Percentiles rank a stretch among this genome's conserved stretches.
phyloP scores from a whole-genome alignment of 2,797 vertebrate species.

The Amblyraja radiata region DNA sequence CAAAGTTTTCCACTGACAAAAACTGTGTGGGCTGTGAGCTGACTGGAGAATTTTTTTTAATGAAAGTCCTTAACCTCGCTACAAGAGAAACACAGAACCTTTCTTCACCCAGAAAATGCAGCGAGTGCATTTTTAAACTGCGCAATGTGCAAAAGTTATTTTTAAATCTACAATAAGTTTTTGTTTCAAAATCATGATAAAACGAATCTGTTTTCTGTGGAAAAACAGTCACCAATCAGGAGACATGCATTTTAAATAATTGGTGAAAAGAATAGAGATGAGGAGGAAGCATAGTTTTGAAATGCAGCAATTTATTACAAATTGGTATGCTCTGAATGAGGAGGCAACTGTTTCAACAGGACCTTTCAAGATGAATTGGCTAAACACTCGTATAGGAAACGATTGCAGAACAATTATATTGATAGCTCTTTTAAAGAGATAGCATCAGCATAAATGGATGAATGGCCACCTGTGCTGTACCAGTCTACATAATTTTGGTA shows the following conservation, averaged over 20 bases:
- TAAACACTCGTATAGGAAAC: neutral
- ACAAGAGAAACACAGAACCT: conserved; percentile 5
- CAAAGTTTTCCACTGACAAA: neutral
- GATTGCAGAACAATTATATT: neutral
- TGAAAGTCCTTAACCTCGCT: neutral
- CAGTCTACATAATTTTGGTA: neutral
- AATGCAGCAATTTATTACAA: neutral
- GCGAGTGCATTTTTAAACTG: neutral
- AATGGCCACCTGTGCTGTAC: neutral
- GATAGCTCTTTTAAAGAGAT: neutral
- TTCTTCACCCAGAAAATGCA: neutral
- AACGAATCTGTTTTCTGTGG: neutral
- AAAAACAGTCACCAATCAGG: no score
- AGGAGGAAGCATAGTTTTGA: neutral
- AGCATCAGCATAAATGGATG: neutral
- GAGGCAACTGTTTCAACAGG: neutral
- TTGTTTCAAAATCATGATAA: conserved; percentile 6
- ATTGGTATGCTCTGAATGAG: neutral
- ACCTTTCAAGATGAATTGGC: neutral
- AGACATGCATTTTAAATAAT: neutral
- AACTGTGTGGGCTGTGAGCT: neutral
- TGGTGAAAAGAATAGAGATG: neutral
- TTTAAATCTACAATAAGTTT: neutral
- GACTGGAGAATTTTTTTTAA: neutral
- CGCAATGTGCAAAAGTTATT: neutral